Evolutionary conservation across 2,113 vertebrate species (phyloP), one percentile per base, ranked within the genome.

Genomic region (Macaca nemestrina): DNA sequence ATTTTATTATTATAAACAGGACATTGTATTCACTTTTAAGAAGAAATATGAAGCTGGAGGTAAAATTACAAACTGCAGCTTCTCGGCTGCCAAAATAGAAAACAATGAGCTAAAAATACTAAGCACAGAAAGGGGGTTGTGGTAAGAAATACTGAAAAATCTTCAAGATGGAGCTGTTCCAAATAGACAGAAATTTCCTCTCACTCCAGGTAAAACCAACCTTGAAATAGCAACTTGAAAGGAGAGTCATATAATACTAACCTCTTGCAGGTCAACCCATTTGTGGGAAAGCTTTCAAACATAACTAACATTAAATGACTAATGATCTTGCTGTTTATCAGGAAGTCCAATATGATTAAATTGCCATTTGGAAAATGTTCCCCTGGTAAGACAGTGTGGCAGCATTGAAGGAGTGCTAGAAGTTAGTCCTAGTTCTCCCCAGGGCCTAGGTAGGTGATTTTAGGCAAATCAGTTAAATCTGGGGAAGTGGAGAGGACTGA

Each of bases 1-100:
- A 99, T 99, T 99, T 99, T 99, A 99, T 99, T 99, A 98, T 99
- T 99, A 98, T 99, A 99, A 99, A 98, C 99, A 99, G 99, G 99
- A 99, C 98, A 99, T 99, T 99, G 98, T 99, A 99, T 99, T 99
- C 98, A 98, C 98, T 99, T 99, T 99, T 99, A 98, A 99, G 98
- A 98, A 99, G 99, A 99, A 99, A 99, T 99, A 97, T 99, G 98
- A 99, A 98, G 98, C 98, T 98, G 97, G 98, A 99, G 99, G 98
- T 99, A 99, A 98, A 99, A 98, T 99, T 98, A 98, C 98, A 98
- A 98, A 98, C 98, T 98, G 95, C 97, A 98, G 98, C 98, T 98
- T 98, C 98, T 99, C 98, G 72, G 98, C 98, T 99, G 98, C 99
- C 99, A 99, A 98, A 99, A 98, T 97, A 98, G 98, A 98, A 99